These are phyloP conservation scores for Drosophila aff. DNA, from an alignment of 1,140 invertebrate species.

Conservation along the genomic window DNA sequence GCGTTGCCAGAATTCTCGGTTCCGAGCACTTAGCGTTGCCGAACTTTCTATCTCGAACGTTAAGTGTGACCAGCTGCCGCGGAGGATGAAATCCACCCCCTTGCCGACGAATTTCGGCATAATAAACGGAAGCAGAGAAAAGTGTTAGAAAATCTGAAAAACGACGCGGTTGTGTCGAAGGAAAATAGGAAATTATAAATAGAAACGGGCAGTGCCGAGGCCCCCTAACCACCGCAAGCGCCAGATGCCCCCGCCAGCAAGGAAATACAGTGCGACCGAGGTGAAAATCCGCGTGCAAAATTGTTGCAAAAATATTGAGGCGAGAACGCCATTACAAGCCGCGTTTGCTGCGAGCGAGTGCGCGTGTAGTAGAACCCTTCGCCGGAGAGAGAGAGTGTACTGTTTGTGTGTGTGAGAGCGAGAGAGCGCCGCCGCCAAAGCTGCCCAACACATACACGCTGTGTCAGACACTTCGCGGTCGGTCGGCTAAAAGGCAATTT, in stretches of 20 bases:
- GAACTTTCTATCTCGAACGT: not conserved
- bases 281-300: constrained; percentile 54
- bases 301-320: constrained; percentile 75
- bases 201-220: constrained; percentile 44
- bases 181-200: constrained; percentile 46
- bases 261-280: constrained; percentile 48
- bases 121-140: constrained; percentile 4
- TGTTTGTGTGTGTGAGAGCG: constrained; percentile 28
- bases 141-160: constrained; percentile 25
- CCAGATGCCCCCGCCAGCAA: constrained; percentile 24
- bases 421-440: constrained; percentile 57
- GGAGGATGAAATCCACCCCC: not conserved
- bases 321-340: constrained; percentile 73
- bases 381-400: constrained; percentile 45
- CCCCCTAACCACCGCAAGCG: constrained; percentile 27
- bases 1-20: not conserved
- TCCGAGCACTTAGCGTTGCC: not conserved
- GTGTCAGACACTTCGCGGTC: constrained; percentile 73
- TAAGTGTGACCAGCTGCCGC: not conserved
- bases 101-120: not conserved
- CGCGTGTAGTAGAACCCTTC: constrained; percentile 48
- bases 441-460: constrained; percentile 78
- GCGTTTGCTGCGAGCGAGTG: constrained; percentile 55
- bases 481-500: constrained; percentile 77
- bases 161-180: constrained; percentile 39